Evolutionary conservation across 2,113 vertebrate species (phyloP).

Genomic region (Murina feae): DNA sequence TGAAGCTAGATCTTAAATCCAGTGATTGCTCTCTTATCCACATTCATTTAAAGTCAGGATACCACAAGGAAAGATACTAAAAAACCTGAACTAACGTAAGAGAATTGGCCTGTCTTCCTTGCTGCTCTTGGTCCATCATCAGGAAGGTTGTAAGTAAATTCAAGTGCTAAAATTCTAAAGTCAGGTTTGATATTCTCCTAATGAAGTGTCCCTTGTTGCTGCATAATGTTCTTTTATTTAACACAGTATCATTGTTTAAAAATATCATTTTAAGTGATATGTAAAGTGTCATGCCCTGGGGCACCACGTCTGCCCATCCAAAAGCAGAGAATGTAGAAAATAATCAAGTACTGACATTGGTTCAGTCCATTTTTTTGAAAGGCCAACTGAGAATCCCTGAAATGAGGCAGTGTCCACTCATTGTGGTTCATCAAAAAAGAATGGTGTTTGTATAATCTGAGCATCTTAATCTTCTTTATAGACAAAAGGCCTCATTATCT

Average conservation of each 20-base stretch:
- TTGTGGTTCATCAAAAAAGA: background rate
- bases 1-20: background rate
- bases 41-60: background rate
- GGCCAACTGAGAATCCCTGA: background rate
- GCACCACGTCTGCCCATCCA: too few species aligned
- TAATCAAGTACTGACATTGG: background rate
- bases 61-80: background rate
- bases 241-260: background rate
- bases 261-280: background rate
- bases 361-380: slow-evolving; percentile 12
- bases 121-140: background rate
- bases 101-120: background rate
- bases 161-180: slow-evolving; percentile 28
- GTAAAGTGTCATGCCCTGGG: too few species aligned
- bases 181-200: background rate
- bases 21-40: background rate
- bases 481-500: background rate
- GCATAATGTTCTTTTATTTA: background rate
- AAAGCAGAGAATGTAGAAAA: slow-evolving; percentile 32
- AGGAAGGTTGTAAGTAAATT: background rate
- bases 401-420: background rate
- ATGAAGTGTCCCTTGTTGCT: background rate
- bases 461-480: background rate
- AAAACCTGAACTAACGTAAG: background rate
- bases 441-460: background rate